Evolutionary conservation across 1,140 invertebrate species (phyloP), one percentile per base, ranked within the genome.

Genomic region (Hypothenemus hampei): DNA sequence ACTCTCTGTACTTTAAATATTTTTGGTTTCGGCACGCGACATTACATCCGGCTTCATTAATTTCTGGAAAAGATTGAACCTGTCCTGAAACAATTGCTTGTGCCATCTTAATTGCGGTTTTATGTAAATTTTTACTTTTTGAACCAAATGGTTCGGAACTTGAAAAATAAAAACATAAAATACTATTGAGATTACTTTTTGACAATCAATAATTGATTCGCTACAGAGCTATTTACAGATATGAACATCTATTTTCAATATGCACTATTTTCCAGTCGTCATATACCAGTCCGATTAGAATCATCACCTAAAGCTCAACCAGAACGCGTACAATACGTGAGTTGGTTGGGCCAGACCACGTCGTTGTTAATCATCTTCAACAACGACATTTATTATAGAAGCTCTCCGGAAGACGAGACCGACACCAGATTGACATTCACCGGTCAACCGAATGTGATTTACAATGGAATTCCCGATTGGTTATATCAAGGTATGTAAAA

Each of bases 401-500:
- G 78, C 48, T 81, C 82, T 6, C 87, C 87, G 0, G 77, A 81
- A 21, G 75, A 76, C 7, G 77, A 80, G 50, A 79, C 83, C 55
- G 75, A 79, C 49, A 72, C 76, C 40, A 77, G 83, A 24, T 77
- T 95, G 52, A 93, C 90, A 10, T 79, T 79, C 52, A 85, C 82
- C 35, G 89, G 90, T 0, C 65, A 78, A 31, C 81, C 85, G 3
- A 87, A 85, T 20, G 67, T 83, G 19, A 77, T 93, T 33, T 95
- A 89, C 74, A 95, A 96, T 73, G 93, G 92, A 18, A 81, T 96
- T 18, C 89, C 92, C 1, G 92, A 96, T 72, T 97, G 91, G 91
- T 71, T 95, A 1, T 96, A 97, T 74, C 91, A 94, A 81, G 88
- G 88, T 90, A 40, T 15, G 37, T 5, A 29, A 29, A 29, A 29